Evolutionary conservation across 2,113 vertebrate species (phyloP), one percentile per base, ranked within the genome.

Genomic region (Lota lota): DNA sequence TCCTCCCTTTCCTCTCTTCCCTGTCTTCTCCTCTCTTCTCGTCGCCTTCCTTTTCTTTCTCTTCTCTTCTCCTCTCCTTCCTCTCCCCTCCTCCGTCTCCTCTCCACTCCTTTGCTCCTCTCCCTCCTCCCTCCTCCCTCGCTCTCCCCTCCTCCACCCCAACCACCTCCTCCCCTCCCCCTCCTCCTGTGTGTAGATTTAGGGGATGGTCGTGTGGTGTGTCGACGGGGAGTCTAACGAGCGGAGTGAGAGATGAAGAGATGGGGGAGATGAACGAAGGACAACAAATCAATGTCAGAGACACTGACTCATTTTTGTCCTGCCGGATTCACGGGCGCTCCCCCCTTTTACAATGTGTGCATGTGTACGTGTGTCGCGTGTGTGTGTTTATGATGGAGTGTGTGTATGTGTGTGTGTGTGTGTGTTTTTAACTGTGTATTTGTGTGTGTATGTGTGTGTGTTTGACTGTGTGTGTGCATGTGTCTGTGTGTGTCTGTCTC

Each of bases 221-320:
- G 80, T 83, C 87, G 85, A 70, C 72, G 77, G 88, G 89, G 81
- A 81, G 87, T 78, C 88, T 85, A 82, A 84, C 81, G 53, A 84
- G 61, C 60, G 3, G 79, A 4, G 18, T 54, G 64, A 72, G 71
- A 85, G 84, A 89, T 87, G 81, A 77, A 90, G 86, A 87, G 85
- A 84, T 70, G 63, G 76, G 74, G 15, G 58, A 77, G 79, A 70
- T 77, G 79, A 78, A 68, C 78, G 28, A 81, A 76, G 81, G 83
- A 83, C 77, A 87, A 89, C 86, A 87, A 88, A 88, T 91, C 88
- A 88, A 86, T 90, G 86, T 87, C 78, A 82, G 81, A 82, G 80
- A 72, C 67, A 12, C 20, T 65, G 81, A 63, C 74, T 79, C 69
- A 76, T 81, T 84, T 86, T 74, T 81, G 72, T 82, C 85, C 82